Evolutionary conservation across 2,888 invertebrate genomes (phyloP).

Genomic region (Nymphalis polychloros): DNA sequence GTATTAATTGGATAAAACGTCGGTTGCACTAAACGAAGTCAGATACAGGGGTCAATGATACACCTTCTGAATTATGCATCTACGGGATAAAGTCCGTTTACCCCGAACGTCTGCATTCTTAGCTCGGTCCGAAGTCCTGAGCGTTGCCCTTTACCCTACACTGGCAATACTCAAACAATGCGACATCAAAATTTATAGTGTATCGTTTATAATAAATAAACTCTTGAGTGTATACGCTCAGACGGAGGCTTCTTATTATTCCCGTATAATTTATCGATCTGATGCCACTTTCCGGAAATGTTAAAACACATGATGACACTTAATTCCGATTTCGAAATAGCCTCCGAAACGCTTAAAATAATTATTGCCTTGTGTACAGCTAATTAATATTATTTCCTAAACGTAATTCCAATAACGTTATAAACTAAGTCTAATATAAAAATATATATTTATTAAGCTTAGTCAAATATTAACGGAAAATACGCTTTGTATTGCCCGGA

Average conservation of each 20-base stretch:
- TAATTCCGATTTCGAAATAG: slow-evolving; percentile 21
- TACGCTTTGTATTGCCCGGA: too few relatives aligned
- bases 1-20: slow-evolving; percentile 35
- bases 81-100: slow-evolving; percentile 58
- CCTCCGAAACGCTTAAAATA: background rate
- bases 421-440: too few relatives aligned
- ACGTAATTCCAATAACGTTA: too few relatives aligned
- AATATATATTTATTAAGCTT: too few relatives aligned
- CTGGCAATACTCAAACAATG: slow-evolving; percentile 41
- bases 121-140: slow-evolving; percentile 46
- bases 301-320: slow-evolving; percentile 31
- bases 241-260: slow-evolving; percentile 37
- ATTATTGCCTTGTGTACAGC: background rate
- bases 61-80: slow-evolving; percentile 66
- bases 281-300: slow-evolving; percentile 33
- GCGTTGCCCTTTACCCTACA: slow-evolving; percentile 62
- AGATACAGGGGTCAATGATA: slow-evolving; percentile 60
- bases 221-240: slow-evolving; percentile 34
- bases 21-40: slow-evolving; percentile 44
- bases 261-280: slow-evolving; percentile 35
- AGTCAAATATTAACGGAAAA: too few relatives aligned
- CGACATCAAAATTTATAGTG: slow-evolving; percentile 36
- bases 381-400: background rate
- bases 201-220: slow-evolving; percentile 37
- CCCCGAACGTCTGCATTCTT: slow-evolving; percentile 67